phyloP scores from a whole-genome alignment of 2,113 vertebrate genomes.

The Amazona vittata region DNA sequence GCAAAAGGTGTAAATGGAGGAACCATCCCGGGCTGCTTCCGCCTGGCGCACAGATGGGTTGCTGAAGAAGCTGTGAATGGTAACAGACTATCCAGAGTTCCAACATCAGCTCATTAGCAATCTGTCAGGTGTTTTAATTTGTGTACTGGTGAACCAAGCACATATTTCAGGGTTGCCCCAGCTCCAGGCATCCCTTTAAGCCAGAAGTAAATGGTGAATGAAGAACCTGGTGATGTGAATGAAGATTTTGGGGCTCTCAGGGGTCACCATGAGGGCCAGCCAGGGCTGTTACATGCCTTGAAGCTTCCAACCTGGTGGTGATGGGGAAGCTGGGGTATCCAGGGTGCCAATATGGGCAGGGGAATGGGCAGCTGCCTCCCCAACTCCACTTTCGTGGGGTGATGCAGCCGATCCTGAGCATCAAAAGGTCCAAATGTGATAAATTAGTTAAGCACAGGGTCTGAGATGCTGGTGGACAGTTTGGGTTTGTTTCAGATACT shows the following conservation, averaged over 20 bases:
- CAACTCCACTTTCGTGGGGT: background rate
- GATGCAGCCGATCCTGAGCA: accelerated
- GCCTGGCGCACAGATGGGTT: conserved; percentile 77
- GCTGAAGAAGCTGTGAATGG: conserved; percentile 86
- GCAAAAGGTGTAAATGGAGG: conserved; percentile 79
- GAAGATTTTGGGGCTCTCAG: background rate
- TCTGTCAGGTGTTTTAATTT: conserved; percentile 85
- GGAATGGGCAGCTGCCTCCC: background rate
- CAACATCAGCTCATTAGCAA: conserved; percentile 87
- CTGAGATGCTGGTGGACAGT: background rate
- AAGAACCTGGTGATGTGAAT: background rate
- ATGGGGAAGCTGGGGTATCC: background rate
- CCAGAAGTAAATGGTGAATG: conserved; percentile 21
- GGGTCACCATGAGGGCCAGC: background rate
- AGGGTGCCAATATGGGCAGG: background rate
- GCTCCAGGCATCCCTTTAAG: conserved; percentile 41
- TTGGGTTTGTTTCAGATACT: background rate
- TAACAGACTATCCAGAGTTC: conserved; percentile 81
- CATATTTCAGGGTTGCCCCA: conserved; percentile 41
- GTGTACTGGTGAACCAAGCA: conserved; percentile 72
- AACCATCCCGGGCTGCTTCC: conserved; percentile 64
- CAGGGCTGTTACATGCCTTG: accelerated
- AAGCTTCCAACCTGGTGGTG: background rate
- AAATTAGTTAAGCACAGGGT: background rate
- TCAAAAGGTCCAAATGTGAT: background rate